These are phyloP conservation scores for Silurus lanzhouensis DNA, from an alignment of 2,797 vertebrate species.

Conservation along the genomic window DNA sequence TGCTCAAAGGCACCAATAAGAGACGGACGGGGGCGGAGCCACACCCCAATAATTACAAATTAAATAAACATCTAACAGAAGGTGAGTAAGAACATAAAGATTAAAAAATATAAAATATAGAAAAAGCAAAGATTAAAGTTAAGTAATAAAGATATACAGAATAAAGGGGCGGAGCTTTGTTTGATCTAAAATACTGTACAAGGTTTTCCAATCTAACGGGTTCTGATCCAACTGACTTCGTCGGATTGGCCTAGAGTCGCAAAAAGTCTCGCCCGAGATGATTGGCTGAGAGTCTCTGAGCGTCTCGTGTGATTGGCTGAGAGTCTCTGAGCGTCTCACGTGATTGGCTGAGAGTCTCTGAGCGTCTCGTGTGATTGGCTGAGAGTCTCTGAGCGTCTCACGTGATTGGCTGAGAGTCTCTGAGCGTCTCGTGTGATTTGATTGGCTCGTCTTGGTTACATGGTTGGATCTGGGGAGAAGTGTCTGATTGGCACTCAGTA, in stretches of 20 bases:
- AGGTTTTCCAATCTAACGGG: not conserved
- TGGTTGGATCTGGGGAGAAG: not conserved
- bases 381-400: not conserved
- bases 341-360: too few species aligned
- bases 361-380: not conserved
- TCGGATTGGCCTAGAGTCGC: too few species aligned
- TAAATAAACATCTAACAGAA: not conserved
- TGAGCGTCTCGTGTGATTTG: too few species aligned
- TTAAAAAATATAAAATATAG: not conserved
- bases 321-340: not conserved
- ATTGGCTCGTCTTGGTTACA: not conserved
- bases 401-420: not conserved
- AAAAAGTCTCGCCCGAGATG: not conserved
- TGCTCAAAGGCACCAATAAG: not conserved
- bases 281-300: not conserved
- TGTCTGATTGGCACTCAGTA: constrained; percentile 61
- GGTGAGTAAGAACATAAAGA: not conserved
- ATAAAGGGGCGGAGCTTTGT: not conserved
- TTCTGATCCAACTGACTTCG: too few species aligned
- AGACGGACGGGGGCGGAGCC: not conserved
- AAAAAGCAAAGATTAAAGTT: not conserved
- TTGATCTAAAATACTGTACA: not conserved
- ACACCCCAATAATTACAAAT: not conserved
- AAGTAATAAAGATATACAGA: not conserved
- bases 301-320: too few species aligned